Evolutionary conservation across 1,140 invertebrate species (phyloP), one percentile per base, ranked within the genome.

Genomic region (Aphelenchoides fujianensis): DNA sequence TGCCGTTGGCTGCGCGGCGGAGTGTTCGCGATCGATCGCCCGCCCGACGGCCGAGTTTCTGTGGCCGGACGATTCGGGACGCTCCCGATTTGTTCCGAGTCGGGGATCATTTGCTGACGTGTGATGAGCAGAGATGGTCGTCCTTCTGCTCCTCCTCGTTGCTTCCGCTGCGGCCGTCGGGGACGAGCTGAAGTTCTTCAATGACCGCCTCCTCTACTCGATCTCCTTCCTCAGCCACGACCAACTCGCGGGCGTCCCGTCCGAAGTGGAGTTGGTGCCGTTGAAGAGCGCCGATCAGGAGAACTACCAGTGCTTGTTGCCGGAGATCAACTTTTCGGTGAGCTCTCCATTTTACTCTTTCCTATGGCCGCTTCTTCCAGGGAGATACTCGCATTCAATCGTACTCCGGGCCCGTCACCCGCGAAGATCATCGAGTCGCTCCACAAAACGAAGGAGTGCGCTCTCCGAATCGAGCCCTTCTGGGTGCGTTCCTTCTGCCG

Each of bases 291-390:
- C 55, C 55, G 19, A 59, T 23, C 28, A 59, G 27, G 55, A 59
- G 19, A 19, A 59, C 55, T 59, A 59, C 23, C 5, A 59, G 23
- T 59, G 55, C 23, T 19, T 59, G 55, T 7, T 59, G 34, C 55
- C 55, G 7, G 5, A 59, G 34, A 59, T 59, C 5, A 5, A 59
- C 12, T 59, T 59, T 5, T 30, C 5, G 5, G 55, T 59, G 41
- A 48, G 41, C n/a, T n/a, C n/a, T 48, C 23, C 55, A 23, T 7
- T 59, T 59, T 59, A 7, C 23, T 59, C 12, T 7, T 48, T 48
- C 23, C 41, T 48, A 48, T 48, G 12, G 41, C 23, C 23, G 12
- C 12, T 48, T 48, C 41, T n/a, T 48, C 23, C 23, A 48, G 41
- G 41, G 23, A 16, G 23, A 48, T 48, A 48, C 41, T 12, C 41